Evolutionary conservation across 2,888 invertebrate genomes (phyloP), one percentile per base, ranked within the genome.

Genomic region (Frankliniella fusca): DNA sequence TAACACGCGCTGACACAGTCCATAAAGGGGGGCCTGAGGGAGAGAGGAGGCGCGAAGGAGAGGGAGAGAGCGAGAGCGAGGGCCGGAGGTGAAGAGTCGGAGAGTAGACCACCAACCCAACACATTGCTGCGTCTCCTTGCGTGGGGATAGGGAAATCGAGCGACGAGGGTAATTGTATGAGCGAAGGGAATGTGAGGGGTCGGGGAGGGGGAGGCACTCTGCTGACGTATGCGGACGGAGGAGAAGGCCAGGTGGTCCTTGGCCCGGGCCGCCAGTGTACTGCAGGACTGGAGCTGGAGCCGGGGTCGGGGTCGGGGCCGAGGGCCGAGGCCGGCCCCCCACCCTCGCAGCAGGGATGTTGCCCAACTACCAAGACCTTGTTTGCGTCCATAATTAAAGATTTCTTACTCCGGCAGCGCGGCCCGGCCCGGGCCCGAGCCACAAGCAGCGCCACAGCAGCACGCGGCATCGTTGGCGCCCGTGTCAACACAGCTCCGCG

Each of bases 301-400:
- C 54, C 54, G 54, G 54, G 54, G 15, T 7, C 54, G 15, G 54
- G 54, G 54, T 9, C n/a, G n/a, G 38, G 38, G 38, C 38, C 38
- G 38, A 38, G 38, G 38, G 38, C 38, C 38, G 38, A 38, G 38
- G 38, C 38, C 38, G 5, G 38, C 38, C 3, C 38, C 38, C 38
- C 38, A 38, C 38, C 38, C 38, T 5, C n/a, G n/a, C n/a, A n/a
- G 38, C 38, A 38, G 38, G 5, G 38, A 38, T 38, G 38, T 38
- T 38, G 38, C 38, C 38, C 38, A 38, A 38, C 38, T 38, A 38
- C 38, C 61, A 18, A 61, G 15, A 61, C 61, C 61, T 11, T 76
- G 70, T 76, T 76, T 76, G 70, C 70, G 70, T 27, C 70, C 70
- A 76, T 76, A 76, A 76, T 76, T 76, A 76, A 76, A 76, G 70